Percentiles rank a stretch among this genome's conserved stretches.
These are phyloP conservation scores for Ceratina calcarata DNA, from an alignment of 1,140 invertebrate species.

Conservation along the genomic window DNA sequence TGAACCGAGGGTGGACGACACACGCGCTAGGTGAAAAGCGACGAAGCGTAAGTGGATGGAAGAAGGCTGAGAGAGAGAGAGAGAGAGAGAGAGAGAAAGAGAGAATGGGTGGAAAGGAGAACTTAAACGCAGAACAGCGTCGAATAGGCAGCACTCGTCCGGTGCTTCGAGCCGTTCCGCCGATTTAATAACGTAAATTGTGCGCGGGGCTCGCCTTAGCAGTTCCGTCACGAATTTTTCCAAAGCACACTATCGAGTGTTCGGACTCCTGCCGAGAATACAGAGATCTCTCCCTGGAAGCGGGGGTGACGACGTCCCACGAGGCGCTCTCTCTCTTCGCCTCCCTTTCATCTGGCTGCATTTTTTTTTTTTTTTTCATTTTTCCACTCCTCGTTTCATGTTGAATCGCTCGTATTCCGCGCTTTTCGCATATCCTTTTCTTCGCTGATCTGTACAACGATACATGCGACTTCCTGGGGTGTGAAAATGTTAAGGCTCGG, in stretches of 20 bases:
- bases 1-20: constrained; percentile 22
- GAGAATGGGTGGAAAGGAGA: constrained; percentile 42
- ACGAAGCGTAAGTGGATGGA: constrained; percentile 23
- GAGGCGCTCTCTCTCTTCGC: not conserved
- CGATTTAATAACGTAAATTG: constrained; percentile 79
- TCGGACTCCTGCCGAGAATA: constrained; percentile 77
- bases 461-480: no score
- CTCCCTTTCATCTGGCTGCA: not conserved
- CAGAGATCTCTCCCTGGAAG: constrained; percentile 68
- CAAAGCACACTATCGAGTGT: constrained; percentile 80
- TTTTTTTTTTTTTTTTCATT: constrained; percentile 2
- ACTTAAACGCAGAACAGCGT: constrained; percentile 62
- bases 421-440: no score
- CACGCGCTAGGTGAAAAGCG: constrained; percentile 7
- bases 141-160: constrained; percentile 71
- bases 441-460: not conserved
- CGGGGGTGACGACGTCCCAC: constrained; percentile 44
- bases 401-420: not conserved
- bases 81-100: not conserved
- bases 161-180: constrained; percentile 71
- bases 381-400: not conserved
- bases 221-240: constrained; percentile 79
- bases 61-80: not conserved
- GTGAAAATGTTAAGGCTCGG: no score
- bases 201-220: constrained; percentile 66